phyloP scores from a whole-genome alignment of 2,888 invertebrate species.

The Calliscelio sp. region DNA sequence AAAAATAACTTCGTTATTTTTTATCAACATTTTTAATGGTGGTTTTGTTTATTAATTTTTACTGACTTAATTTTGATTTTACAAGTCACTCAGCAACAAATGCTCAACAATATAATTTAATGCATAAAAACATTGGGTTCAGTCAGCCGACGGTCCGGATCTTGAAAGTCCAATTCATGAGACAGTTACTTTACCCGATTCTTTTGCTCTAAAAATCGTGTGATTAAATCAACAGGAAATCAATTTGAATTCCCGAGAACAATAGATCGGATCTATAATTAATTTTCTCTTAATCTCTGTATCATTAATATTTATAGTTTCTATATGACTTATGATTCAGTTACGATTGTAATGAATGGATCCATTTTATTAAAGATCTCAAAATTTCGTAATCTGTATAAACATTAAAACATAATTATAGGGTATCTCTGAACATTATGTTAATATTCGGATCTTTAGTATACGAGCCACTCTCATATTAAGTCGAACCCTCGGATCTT shows the following conservation, averaged over 20 bases:
- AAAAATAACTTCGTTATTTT: no score
- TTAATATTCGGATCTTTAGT: constrained; percentile 65
- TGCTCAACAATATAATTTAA: no score
- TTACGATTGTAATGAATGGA: constrained; percentile 5
- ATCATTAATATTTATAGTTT: constrained; percentile 53
- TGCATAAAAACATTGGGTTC: no score
- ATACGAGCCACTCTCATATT: constrained; percentile 55
- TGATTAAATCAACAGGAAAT: neutral
- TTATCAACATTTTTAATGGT: no score
- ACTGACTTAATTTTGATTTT: no score
- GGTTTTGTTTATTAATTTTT: no score
- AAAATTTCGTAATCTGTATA: constrained; percentile 50
- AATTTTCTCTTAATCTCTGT: constrained; percentile 30
- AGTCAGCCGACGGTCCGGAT: no score
- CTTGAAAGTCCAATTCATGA: neutral
- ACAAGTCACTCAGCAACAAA: no score
- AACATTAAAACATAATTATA: constrained; percentile 63
- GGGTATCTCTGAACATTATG: constrained; percentile 62
- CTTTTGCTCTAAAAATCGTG: neutral
- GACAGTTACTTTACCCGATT: neutral
- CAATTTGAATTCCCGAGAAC: constrained; percentile 8
- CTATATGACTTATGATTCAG: constrained; percentile 39
- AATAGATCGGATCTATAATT: constrained; percentile 27
- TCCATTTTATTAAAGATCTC: constrained; percentile 37
- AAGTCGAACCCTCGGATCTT: constrained; percentile 56